Conservation (phyloP, 2,888 invertebrate species). For the Bombyx huttoni region DNA sequence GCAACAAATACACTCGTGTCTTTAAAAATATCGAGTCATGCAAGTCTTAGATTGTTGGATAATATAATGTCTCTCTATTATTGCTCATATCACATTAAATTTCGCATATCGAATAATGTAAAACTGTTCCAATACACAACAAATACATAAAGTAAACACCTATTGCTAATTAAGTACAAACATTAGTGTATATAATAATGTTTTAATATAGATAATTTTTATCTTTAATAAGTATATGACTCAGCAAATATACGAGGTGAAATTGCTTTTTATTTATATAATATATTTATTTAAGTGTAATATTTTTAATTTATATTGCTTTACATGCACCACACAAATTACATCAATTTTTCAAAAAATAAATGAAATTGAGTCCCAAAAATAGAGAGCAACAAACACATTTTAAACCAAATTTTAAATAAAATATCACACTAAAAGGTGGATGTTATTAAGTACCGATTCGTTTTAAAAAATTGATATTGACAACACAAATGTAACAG, state of each 20-base stretch:
- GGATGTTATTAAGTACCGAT: slow-evolving; percentile 60
- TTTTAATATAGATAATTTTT: slow-evolving; percentile 19
- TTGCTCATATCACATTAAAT: slow-evolving; percentile 68
- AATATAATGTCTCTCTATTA: slow-evolving; percentile 55
- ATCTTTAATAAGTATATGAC: slow-evolving; percentile 48
- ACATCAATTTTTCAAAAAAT: not conserved
- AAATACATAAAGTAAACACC: slow-evolving; percentile 56
- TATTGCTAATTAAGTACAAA: slow-evolving; percentile 70
- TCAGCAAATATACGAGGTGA: slow-evolving; percentile 20
- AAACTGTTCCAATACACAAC: slow-evolving; percentile 56
- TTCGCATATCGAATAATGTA: slow-evolving; percentile 50
- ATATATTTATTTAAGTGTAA: not conserved
- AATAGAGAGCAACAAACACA: slow-evolving; percentile 52
- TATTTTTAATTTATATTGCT: not conserved
- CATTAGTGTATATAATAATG: slow-evolving; percentile 29
- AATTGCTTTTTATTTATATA: not conserved
- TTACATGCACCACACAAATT: not conserved
- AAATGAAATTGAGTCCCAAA: slow-evolving; percentile 1
- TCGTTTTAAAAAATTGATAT: slow-evolving; percentile 26
- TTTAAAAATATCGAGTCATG: slow-evolving; percentile 38
- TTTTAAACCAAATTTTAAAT: slow-evolving; percentile 31
- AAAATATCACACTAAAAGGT: slow-evolving; percentile 64
- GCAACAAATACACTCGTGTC: slow-evolving; percentile 26
- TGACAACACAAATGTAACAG: slow-evolving; percentile 43
- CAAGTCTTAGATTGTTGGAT: slow-evolving; percentile 44